Conservation (phyloP, 2,113 vertebrate species). For the Anhinga rufa region DNA sequence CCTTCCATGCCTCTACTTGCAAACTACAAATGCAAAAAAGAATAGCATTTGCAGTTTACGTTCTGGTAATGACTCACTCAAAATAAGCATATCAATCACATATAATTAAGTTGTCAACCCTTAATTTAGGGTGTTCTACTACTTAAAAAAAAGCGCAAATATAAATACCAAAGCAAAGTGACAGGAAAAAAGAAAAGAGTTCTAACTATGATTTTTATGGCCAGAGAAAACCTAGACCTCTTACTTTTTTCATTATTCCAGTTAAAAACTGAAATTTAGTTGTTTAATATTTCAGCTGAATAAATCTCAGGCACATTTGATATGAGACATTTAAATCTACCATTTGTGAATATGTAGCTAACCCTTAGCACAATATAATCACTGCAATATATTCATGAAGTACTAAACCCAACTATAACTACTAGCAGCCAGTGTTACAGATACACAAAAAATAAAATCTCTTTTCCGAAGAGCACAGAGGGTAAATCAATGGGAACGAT, state of each 20-base stretch:
- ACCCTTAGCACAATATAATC: background rate
- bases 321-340: background rate
- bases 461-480: background rate
- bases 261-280: background rate
- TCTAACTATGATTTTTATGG: background rate
- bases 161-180: slow-evolving; percentile 57
- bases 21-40: background rate
- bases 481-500: background rate
- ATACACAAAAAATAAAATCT: background rate
- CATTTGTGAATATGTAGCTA: background rate
- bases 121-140: slow-evolving; percentile 59
- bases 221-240: background rate
- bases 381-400: background rate
- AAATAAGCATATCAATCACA: slow-evolving; percentile 65
- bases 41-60: background rate
- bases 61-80: slow-evolving; percentile 34
- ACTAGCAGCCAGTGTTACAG: background rate
- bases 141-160: slow-evolving; percentile 7
- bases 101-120: slow-evolving; percentile 65
- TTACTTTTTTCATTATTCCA: background rate
- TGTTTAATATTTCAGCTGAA: slow-evolving; percentile 12
- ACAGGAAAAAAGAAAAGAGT: background rate
- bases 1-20: background rate
- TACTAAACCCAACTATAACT: background rate
- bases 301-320: background rate